A percentile compares a stretch with the other conserved stretches of the same genome.
Evolutionary conservation across 2,797 vertebrate species (phyloP).

Genomic region (Sebastes iracundus): DNA sequence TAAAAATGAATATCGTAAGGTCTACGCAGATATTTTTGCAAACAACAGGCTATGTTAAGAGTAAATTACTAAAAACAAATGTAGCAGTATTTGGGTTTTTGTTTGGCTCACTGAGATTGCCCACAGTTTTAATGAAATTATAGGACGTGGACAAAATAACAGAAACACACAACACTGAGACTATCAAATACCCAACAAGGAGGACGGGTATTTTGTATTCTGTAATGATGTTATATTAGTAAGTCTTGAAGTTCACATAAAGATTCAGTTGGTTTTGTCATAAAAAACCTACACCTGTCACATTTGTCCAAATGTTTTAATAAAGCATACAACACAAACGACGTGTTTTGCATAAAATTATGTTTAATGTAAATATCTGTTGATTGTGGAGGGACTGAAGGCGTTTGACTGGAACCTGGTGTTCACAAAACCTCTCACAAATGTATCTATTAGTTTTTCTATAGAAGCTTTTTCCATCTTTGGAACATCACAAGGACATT

Average conservation of each 20-base stretch:
- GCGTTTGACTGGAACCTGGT: not conserved
- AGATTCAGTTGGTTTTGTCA: not conserved
- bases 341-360: not conserved
- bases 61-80: not conserved
- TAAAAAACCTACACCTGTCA: not conserved
- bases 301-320: not conserved
- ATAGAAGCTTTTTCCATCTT: not conserved
- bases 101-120: not conserved
- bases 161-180: not conserved
- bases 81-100: not conserved
- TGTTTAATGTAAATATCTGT: not conserved
- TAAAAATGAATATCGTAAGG: not conserved
- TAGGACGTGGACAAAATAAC: no score
- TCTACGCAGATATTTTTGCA: not conserved
- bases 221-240: not conserved
- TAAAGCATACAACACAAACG: not conserved
- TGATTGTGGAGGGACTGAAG: not conserved
- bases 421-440: not conserved
- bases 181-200: not conserved
- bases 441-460: not conserved
- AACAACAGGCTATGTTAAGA: not conserved
- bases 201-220: not conserved
- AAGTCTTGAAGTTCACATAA: not conserved
- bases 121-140: not conserved
- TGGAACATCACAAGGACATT: not conserved